These are phyloP conservation scores for Elephantulus edwardii DNA, from an alignment of 2,113 vertebrate species.

Conservation along the genomic window DNA sequence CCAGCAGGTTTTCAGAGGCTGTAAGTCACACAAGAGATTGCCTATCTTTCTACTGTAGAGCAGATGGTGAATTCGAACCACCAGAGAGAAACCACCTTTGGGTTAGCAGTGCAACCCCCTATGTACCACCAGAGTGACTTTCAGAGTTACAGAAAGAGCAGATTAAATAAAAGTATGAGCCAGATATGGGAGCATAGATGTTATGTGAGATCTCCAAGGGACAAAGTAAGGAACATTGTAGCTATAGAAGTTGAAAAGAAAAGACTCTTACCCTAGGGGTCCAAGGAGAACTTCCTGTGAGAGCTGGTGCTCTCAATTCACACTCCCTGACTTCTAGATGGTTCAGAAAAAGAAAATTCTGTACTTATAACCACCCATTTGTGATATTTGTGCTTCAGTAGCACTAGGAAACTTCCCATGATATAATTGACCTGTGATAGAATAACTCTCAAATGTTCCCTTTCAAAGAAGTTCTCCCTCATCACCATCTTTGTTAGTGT, in stretches of 20 bases:
- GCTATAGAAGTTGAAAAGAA: neutral
- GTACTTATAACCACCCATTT: neutral
- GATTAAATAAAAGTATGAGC: neutral
- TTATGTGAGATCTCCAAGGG: neutral
- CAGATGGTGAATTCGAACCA: too few relatives aligned
- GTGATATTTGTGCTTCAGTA: neutral
- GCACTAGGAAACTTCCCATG: neutral
- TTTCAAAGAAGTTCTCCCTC: neutral
- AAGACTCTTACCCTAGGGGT: neutral
- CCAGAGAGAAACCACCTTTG: too few relatives aligned
- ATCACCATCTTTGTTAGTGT: too few relatives aligned
- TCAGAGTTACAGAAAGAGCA: neutral
- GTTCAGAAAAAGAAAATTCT: neutral
- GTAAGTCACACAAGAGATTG: too few relatives aligned
- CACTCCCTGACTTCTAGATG: neutral
- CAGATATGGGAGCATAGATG: neutral
- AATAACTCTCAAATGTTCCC: neutral
- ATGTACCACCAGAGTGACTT: too few relatives aligned
- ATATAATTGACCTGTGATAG: neutral
- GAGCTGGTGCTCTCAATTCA: neutral
- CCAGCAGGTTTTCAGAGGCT: too few relatives aligned
- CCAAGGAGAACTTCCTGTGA: neutral
- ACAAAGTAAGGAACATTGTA: neutral
- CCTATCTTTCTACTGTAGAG: too few relatives aligned
- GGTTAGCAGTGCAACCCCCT: too few relatives aligned